A percentile compares a stretch with the other conserved stretches of the same genome.
Conservation (phyloP, 1,140 invertebrate genomes). For the Oedothorax gibbosus region DNA sequence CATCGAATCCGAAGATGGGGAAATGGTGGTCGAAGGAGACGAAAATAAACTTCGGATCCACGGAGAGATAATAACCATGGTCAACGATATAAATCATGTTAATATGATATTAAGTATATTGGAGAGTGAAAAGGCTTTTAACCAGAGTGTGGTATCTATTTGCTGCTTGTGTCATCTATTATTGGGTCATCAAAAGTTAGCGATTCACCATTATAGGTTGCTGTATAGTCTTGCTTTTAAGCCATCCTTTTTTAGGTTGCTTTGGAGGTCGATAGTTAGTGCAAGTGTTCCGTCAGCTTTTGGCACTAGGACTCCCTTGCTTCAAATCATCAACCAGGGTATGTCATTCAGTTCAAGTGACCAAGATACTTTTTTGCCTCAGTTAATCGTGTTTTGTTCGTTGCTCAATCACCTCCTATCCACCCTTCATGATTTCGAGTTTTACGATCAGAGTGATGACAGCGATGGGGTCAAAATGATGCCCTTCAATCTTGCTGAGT, state of each 20-base stretch:
- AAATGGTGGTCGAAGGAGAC: slow-evolving; percentile 35
- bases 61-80: slow-evolving; percentile 72
- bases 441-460: slow-evolving; percentile 70
- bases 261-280: slow-evolving; percentile 77
- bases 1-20: slow-evolving; percentile 39
- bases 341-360: slow-evolving; percentile 76
- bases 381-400: slow-evolving; percentile 86
- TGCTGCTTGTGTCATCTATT: slow-evolving; percentile 84
- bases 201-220: slow-evolving; percentile 70
- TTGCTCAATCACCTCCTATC: slow-evolving; percentile 84
- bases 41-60: slow-evolving; percentile 22
- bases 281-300: slow-evolving; percentile 74
- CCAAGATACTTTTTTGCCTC: slow-evolving; percentile 79
- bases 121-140: slow-evolving; percentile 57
- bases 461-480: slow-evolving; percentile 65
- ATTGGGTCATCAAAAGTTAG: slow-evolving; percentile 44
- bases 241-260: slow-evolving; percentile 80
- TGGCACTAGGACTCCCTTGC: slow-evolving; percentile 74
- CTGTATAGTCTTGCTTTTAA: slow-evolving; percentile 89
- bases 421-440: slow-evolving; percentile 90
- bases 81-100: slow-evolving; percentile 78
- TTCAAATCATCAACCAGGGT: slow-evolving; percentile 79
- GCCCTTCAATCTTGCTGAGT: slow-evolving; percentile 71
- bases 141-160: slow-evolving; percentile 70
- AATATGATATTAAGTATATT: slow-evolving; percentile 73